Conservation (phyloP, 53 echinoderm and acorn worm genomes). For the Hippasteria phrygiana region DNA sequence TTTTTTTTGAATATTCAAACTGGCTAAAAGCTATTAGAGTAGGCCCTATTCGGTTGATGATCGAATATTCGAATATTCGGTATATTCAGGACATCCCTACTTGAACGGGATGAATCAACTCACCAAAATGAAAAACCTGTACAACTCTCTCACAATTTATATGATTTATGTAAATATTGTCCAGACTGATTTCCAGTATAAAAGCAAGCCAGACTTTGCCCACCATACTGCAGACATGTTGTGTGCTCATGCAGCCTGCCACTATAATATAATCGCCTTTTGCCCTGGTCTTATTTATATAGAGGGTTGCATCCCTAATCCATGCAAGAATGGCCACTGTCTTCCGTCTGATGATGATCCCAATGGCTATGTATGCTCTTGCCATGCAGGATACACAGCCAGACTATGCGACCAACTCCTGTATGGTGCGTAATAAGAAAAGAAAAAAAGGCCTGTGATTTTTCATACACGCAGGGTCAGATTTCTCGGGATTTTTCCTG, state of each 20-base stretch:
- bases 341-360: constrained; percentile 44
- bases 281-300: constrained; percentile 20
- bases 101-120: too few relatives aligned
- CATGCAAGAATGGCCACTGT: constrained; percentile 64
- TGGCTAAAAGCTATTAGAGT: too few relatives aligned
- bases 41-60: too few relatives aligned
- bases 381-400: constrained; percentile 63
- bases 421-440: constrained; percentile 53
- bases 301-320: constrained; percentile 43
- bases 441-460: not conserved
- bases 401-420: constrained; percentile 56
- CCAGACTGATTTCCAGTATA: too few relatives aligned
- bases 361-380: constrained; percentile 67
- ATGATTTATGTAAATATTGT: too few relatives aligned
- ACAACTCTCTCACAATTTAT: too few relatives aligned
- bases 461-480: too few relatives aligned
- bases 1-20: too few relatives aligned
- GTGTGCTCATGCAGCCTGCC: not conserved
- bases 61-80: too few relatives aligned
- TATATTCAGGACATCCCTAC: too few relatives aligned
- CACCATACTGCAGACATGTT: not conserved
- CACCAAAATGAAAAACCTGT: too few relatives aligned
- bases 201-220: not conserved
- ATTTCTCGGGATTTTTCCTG: too few relatives aligned
- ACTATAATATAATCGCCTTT: not conserved